Evolutionary conservation across 2,888 invertebrate species (phyloP).

Genomic region (Pandemis heparana): DNA sequence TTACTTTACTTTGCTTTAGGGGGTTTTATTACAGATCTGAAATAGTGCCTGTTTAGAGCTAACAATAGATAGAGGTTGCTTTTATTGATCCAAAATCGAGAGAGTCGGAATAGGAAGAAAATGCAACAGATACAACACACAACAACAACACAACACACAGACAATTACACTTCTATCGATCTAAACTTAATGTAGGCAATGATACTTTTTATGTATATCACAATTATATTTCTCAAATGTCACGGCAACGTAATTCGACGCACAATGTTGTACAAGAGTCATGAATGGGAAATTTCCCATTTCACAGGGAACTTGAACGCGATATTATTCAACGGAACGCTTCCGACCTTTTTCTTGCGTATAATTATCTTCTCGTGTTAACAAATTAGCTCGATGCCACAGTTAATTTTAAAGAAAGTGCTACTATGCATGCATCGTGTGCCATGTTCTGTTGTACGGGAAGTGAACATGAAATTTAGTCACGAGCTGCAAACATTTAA

Average conservation of each 20-base stretch:
- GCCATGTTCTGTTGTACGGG: neutral
- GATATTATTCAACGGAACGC: slow-evolving; percentile 28
- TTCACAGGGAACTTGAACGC: slow-evolving; percentile 65
- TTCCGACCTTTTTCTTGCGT: slow-evolving; percentile 37
- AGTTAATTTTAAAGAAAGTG: slow-evolving; percentile 36
- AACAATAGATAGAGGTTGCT: too few species aligned
- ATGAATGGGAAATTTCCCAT: slow-evolving; percentile 53
- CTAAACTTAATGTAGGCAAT: too few species aligned
- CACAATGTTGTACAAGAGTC: neutral
- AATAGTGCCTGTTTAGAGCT: too few species aligned
- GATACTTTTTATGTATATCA: too few species aligned
- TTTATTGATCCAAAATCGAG: too few species aligned
- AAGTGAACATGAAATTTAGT: slow-evolving; percentile 9
- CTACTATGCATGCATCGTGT: slow-evolving; percentile 2
- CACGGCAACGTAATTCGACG: neutral
- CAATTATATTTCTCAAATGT: neutral
- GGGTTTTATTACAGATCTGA: too few species aligned
- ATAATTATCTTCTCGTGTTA: slow-evolving; percentile 39
- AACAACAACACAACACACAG: too few species aligned
- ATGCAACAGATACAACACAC: too few species aligned
- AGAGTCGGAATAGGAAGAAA: too few species aligned
- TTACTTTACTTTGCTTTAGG: too few species aligned
- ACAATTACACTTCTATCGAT: too few species aligned
- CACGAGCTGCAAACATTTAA: neutral
- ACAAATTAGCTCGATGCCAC: slow-evolving; percentile 33